Conservation (phyloP, 1,140 invertebrate genomes). For the Ditylenchus dipsaci region DNA sequence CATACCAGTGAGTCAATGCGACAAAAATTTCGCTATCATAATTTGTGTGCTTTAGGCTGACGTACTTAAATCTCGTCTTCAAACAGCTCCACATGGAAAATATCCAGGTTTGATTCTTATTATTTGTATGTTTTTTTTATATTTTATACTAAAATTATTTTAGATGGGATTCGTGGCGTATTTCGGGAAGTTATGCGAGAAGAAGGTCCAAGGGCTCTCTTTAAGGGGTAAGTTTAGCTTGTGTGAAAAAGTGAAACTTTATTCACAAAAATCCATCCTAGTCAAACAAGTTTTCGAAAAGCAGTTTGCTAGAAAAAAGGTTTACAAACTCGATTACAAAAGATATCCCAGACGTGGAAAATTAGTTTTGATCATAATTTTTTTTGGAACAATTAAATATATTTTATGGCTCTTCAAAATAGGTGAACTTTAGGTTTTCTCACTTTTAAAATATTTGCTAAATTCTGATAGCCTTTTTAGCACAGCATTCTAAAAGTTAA, state of each 20-base stretch:
- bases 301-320: too few relatives aligned
- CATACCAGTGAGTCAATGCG: slow-evolving; percentile 75
- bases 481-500: too few relatives aligned
- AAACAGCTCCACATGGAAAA: slow-evolving; percentile 82
- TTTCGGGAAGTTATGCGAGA: slow-evolving; percentile 72
- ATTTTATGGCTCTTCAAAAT: too few relatives aligned
- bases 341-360: too few relatives aligned
- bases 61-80: slow-evolving; percentile 87
- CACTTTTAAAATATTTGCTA: too few relatives aligned
- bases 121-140: neutral
- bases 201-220: slow-evolving; percentile 78
- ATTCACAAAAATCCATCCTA: too few relatives aligned
- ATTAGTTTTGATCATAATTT: too few relatives aligned
- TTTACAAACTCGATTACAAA: too few relatives aligned
- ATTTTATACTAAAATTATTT: slow-evolving; percentile 2
- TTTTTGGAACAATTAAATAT: too few relatives aligned
- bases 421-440: too few relatives aligned
- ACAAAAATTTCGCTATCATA: neutral
- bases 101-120: slow-evolving; percentile 64
- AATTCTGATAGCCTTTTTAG: too few relatives aligned
- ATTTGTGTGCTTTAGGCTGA: slow-evolving; percentile 60
- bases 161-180: slow-evolving; percentile 73
- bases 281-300: too few relatives aligned
- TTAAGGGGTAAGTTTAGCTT: slow-evolving; percentile 61
- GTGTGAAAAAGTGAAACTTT: slow-evolving; percentile 57